Evolutionary conservation across 1,140 invertebrate species (phyloP), one percentile per base, ranked within the genome.

Genomic region (Micrasema minimum): DNA sequence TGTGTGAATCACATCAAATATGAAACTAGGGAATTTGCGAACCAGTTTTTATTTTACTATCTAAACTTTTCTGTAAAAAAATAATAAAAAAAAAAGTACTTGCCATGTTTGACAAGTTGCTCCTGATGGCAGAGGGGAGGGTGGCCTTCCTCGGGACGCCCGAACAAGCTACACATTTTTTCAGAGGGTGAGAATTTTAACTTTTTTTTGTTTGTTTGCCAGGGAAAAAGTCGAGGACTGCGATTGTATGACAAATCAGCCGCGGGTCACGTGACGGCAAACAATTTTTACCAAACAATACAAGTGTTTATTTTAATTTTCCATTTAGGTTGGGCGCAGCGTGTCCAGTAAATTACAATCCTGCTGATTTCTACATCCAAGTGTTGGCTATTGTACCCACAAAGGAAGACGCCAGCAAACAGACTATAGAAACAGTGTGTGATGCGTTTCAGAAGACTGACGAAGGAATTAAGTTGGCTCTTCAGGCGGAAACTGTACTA

Each of bases 361-460:
- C 96, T 7, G 96, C 95, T 0, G 97, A 99, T 83, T 96, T 95
- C 80, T 98, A 93, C 80, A 92, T 99, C n/a, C 90, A 96, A 78
- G 88, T 94, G 5, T 81, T 99, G 66, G 96, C 96, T 0, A 90
- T 97, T 0, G 89, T 93, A 16, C 95, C 96, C 0, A 93, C 91
- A 0, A 87, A 88, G 45, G 94, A 96, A 80, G 85, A 89, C 20
- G 88, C 91, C 5, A 92, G 91, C 31, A 84, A 87, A 53, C 88
- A 92, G 65, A 89, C 90, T 0, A 89, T 95, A 43, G 88, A 92
- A 71, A 89, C 88, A 67, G 90, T 95, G 20, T 95, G 93, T 78
- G 91, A 93, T 62, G 86, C 88, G 11, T 96, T 93, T 79, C 87
- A 84, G 12, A 83, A 82, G 61, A 86, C 85, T 7, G 87, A 90